A percentile compares a stretch with the other conserved stretches of the same genome.
phyloP scores from a whole-genome alignment of 2,797 vertebrate genomes.

The Lutra lutra region DNA sequence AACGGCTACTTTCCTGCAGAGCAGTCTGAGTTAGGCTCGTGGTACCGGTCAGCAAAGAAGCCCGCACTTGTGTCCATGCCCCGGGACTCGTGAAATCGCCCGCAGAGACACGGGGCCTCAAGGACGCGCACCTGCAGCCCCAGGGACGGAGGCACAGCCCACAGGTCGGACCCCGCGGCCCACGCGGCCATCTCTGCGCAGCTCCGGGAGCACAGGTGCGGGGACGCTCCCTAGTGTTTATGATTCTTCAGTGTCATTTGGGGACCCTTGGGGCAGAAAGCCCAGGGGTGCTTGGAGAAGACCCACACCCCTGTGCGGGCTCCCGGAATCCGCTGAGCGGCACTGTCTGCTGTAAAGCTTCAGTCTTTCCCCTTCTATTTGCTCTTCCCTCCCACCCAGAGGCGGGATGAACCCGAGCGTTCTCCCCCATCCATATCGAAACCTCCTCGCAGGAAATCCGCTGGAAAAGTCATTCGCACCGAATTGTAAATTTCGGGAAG shows the following conservation, averaged over 20 bases:
- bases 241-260: neutral
- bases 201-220: neutral
- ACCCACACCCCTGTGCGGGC: neutral
- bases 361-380: neutral
- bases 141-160: rapidly evolving
- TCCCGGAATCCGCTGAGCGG: neutral
- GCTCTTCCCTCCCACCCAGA: neutral
- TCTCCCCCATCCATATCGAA: neutral
- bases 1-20: neutral
- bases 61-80: neutral
- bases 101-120: neutral
- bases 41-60: neutral
- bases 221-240: neutral
- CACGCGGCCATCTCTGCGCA: neutral
- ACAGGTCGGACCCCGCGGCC: neutral
- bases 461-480: neutral
- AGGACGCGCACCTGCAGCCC: neutral
- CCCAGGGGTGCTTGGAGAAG: neutral
- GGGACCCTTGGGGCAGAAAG: neutral
- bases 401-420: no score
- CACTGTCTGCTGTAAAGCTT: neutral
- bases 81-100: neutral
- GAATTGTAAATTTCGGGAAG: neutral
- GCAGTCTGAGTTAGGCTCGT: no score
- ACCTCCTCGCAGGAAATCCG: neutral